Evolutionary conservation across 1,140 invertebrate species (phyloP).

Genomic region (Sycobia sp.): DNA sequence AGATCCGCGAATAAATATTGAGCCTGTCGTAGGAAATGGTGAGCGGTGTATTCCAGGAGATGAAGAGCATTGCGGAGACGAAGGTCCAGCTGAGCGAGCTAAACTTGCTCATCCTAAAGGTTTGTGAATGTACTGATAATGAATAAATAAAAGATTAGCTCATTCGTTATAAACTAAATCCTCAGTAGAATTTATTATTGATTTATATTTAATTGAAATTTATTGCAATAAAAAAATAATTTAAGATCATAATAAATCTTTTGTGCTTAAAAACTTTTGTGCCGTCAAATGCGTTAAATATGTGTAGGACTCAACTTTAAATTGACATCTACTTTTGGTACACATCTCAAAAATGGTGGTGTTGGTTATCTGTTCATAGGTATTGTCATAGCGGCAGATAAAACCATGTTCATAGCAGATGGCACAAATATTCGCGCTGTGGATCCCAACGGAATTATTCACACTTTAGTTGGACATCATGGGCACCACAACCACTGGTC

Average conservation of each 20-base stretch:
- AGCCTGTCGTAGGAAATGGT: slow-evolving; percentile 92
- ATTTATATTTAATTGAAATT: too few species aligned
- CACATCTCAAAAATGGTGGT: too few species aligned
- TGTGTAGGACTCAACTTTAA: too few species aligned
- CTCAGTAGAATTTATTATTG: too few species aligned
- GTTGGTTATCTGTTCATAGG: too few species aligned
- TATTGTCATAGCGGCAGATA: slow-evolving; percentile 86
- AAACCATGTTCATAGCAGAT: slow-evolving; percentile 93
- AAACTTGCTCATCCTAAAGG: slow-evolving; percentile 96
- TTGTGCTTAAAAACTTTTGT: too few species aligned
- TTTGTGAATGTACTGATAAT: slow-evolving; percentile 33
- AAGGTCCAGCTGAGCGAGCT: slow-evolving; percentile 84
- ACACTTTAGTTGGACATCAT: slow-evolving; percentile 91
- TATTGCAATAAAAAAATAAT: too few species aligned
- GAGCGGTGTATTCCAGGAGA: slow-evolving; percentile 94
- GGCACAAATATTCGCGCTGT: slow-evolving; percentile 92
- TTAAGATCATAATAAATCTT: too few species aligned
- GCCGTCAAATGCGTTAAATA: too few species aligned
- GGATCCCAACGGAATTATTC: slow-evolving; percentile 88
- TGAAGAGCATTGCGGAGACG: slow-evolving; percentile 88
- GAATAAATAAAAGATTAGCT: too few species aligned
- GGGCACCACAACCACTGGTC: slow-evolving; percentile 91
- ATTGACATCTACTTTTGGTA: too few species aligned
- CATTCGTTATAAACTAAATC: too few species aligned
- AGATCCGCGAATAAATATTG: slow-evolving; percentile 84